Base-by-base conservation (phyloP, 2,113 vertebrate species). In the Spea bombifrons region DNA sequence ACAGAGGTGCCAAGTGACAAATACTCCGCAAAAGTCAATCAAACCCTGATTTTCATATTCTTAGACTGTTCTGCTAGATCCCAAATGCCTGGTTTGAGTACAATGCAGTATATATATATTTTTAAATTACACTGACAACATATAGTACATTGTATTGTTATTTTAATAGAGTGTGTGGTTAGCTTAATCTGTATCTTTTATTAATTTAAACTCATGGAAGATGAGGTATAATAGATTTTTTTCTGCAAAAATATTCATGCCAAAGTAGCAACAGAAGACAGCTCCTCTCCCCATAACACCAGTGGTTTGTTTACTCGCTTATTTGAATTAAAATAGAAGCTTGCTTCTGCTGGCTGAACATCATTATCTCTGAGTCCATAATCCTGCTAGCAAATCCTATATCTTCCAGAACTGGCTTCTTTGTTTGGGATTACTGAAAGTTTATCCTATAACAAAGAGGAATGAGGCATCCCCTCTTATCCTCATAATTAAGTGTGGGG, bases 311-410 rank as follows among this genome's bases (percentile, higher is more conserved):
- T 98, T 98, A 98, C 95, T 88, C 91, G 95, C 94, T 95, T 94
- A 98, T 98, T 97, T 97, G 95, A 99, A 97, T 99, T 95, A 96
- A 94, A 98, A 98, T 98, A 94, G 95, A 95, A 94, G 95, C 95
- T 94, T 88, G 89, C 90, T 93, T 95, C 93, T 94, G 91, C 92
- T 96, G 94, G 93, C 94, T 96, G 95, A 93, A 96, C 94, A 92
- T 93, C 93, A 93, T 95, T 95, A 95, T 95, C 94, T 93, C 90
- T 89, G 91, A 93, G 93, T 93, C 94, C 92, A 89, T 96, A 96
- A 96, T 96, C 94, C 94, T 90, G 90, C 90, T 90, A 91, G 90
- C 93, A 95, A 95, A 96, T 95, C 94, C 94, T 92, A 93, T 91
- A 93, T 93, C 94, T 94, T 93, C 91, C 92, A 92, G 95, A 96